These are phyloP conservation scores for Enteromius thamalakanensis DNA, from an alignment of 2,797 vertebrate species.

Conservation along the genomic window DNA sequence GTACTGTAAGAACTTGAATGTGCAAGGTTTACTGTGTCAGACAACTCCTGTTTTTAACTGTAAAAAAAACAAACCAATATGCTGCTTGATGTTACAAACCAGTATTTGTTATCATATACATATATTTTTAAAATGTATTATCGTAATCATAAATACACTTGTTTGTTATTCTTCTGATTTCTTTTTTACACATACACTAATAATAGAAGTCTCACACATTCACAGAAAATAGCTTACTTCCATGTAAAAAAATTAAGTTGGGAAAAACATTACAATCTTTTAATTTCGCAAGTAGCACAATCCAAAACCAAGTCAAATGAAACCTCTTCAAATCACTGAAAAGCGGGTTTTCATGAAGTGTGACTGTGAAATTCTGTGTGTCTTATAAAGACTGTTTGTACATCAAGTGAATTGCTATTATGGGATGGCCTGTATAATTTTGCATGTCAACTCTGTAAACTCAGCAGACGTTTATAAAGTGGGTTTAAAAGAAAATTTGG, in stretches of 20 bases:
- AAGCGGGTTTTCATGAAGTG: not conserved
- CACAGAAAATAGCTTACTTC: not conserved
- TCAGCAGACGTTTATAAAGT: conserved; percentile 1
- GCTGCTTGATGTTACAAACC: not conserved
- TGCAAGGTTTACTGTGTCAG: not conserved
- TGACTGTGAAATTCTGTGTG: conserved; percentile 2
- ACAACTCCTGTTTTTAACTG: not conserved
- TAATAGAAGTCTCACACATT: not conserved
- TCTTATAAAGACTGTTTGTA: conserved; percentile 12
- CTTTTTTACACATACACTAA: not conserved
- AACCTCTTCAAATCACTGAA: not conserved
- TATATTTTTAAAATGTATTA: not conserved
- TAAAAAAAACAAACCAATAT: not conserved
- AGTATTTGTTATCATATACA: not conserved
- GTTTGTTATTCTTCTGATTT: not conserved
- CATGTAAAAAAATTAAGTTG: not conserved
- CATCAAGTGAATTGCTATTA: not conserved
- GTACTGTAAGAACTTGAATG: not conserved
- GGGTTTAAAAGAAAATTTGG: conserved; percentile 11
- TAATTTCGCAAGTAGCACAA: not conserved
- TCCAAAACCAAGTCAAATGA: not conserved
- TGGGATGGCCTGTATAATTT: not conserved
- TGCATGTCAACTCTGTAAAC: conserved; percentile 20
- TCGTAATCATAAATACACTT: not conserved
- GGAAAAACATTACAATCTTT: not conserved